A percentile compares a stretch with the other conserved stretches of the same genome.
phyloP scores from a whole-genome alignment of 2,888 invertebrate genomes.

The Drosophila leonis region DNA sequence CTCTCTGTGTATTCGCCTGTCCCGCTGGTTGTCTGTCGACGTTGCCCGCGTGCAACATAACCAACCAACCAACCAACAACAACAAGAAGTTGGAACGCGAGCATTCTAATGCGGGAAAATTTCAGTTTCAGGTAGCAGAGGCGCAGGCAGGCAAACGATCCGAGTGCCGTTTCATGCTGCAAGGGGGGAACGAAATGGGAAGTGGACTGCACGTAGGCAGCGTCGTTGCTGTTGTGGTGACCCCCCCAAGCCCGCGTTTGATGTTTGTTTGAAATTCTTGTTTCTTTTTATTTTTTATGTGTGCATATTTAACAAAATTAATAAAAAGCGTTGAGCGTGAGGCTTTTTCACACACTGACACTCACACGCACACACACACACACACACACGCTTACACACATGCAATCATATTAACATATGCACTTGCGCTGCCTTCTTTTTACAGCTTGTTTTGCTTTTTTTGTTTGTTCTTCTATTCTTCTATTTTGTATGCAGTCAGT shows the following conservation, averaged over 20 bases:
- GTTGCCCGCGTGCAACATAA: slow-evolving; percentile 63
- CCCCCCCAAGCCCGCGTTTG: slow-evolving; percentile 30
- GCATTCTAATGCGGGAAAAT: slow-evolving; percentile 73
- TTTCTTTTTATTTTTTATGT: slow-evolving; percentile 43
- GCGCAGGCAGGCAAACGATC: slow-evolving; percentile 20
- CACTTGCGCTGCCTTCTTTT: slow-evolving; percentile 47
- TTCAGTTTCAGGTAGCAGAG: slow-evolving; percentile 68
- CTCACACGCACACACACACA: background rate
- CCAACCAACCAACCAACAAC: slow-evolving; percentile 36
- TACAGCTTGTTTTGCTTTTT: slow-evolving; percentile 26
- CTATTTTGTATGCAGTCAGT: slow-evolving; percentile 47
- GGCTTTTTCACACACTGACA: slow-evolving; percentile 59
- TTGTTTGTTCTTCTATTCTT: slow-evolving; percentile 41
- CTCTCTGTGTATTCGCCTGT: slow-evolving; percentile 38
- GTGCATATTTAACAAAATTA: slow-evolving; percentile 65
- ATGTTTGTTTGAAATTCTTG: slow-evolving; percentile 69
- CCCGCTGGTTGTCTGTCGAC: slow-evolving; percentile 52
- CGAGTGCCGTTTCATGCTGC: slow-evolving; percentile 24
- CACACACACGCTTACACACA: background rate
- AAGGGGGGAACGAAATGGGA: slow-evolving; percentile 55
- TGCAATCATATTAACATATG: slow-evolving; percentile 28
- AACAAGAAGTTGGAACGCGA: slow-evolving; percentile 39
- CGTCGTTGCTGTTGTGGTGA: slow-evolving; percentile 1
- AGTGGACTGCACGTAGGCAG: slow-evolving; percentile 55
- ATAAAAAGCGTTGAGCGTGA: slow-evolving; percentile 61